phyloP scores from a whole-genome alignment of 2,888 invertebrate genomes.

The Leucophenga maculata region DNA sequence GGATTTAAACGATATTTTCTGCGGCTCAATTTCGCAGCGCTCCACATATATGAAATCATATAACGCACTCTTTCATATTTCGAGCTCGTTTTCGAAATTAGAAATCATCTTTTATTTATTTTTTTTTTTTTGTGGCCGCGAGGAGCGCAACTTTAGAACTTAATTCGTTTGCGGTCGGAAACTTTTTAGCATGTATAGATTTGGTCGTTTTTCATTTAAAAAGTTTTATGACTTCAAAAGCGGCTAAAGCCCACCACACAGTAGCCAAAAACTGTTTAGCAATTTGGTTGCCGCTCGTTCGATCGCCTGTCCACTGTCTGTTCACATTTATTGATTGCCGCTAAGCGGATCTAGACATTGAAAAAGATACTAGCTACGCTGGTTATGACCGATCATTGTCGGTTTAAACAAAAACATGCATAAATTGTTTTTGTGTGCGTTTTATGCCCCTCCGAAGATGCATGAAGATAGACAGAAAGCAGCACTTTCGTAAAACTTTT shows the following conservation, averaged over 20 bases:
- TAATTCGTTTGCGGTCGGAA: conserved; percentile 6
- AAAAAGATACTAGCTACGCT: conserved; percentile 10
- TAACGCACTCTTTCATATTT: conserved; percentile 26
- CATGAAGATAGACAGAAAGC: background rate
- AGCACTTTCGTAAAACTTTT: conserved; percentile 50
- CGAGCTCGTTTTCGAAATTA: background rate
- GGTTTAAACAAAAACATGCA: conserved; percentile 31
- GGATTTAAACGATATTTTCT: conserved; percentile 65
- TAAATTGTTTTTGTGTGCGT: conserved; percentile 41
- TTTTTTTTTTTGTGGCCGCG: background rate
- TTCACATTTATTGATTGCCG: conserved; percentile 58
- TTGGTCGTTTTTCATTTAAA: background rate
- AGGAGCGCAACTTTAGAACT: conserved; percentile 7
- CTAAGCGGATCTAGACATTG: conserved; percentile 55
- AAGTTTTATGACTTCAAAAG: conserved; percentile 11
- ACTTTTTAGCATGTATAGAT: conserved; percentile 30
- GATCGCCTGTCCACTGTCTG: background rate
- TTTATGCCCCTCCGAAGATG: background rate
- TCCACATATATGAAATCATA: conserved; percentile 40
- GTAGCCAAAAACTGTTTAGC: conserved; percentile 51
- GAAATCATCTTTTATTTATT: background rate
- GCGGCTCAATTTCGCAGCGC: conserved; percentile 24
- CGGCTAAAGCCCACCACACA: conserved; percentile 29
- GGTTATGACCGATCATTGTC: background rate
- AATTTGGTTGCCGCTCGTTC: conserved; percentile 38